Evolutionary conservation across 2,797 vertebrate species (phyloP).

Genomic region (Mastacembelus armatus): DNA sequence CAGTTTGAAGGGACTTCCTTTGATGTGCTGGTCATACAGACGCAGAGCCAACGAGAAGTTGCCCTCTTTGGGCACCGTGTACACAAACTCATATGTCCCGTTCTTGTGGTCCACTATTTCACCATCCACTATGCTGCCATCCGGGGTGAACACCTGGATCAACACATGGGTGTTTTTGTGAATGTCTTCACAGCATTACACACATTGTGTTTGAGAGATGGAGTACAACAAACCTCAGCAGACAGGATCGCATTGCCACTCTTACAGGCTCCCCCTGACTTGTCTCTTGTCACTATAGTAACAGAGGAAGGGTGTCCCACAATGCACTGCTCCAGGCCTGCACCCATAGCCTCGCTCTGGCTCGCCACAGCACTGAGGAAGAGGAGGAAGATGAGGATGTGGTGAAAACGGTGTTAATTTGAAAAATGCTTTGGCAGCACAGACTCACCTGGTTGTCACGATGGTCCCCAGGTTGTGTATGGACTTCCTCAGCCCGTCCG

Average conservation of each 20-base stretch:
- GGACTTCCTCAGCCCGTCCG: slow-evolving; percentile 94
- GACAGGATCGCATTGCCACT: slow-evolving; percentile 94
- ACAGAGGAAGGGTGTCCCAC: slow-evolving; percentile 94
- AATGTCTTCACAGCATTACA: background rate
- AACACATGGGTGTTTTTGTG: background rate
- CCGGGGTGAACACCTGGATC: slow-evolving; percentile 89
- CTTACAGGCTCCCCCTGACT: slow-evolving; percentile 96
- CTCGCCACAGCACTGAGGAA: slow-evolving; percentile 91
- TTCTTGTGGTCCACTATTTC: slow-evolving; percentile 98
- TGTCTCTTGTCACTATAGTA: slow-evolving; percentile 96
- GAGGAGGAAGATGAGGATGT: rapidly evolving
- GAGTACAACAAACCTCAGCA: slow-evolving; percentile 81
- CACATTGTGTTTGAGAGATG: background rate
- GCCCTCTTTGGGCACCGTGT: slow-evolving; percentile 94
- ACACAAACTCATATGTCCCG: slow-evolving; percentile 96
- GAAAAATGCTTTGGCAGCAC: rapidly evolving
- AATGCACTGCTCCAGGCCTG: slow-evolving; percentile 93
- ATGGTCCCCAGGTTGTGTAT: slow-evolving; percentile 97
- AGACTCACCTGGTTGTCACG: slow-evolving; percentile 87
- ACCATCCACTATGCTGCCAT: slow-evolving; percentile 93
- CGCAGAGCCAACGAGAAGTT: slow-evolving; percentile 93
- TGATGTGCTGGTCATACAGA: slow-evolving; percentile 97
- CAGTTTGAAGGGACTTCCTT: slow-evolving; percentile 95
- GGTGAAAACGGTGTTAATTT: background rate
- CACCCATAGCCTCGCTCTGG: slow-evolving; percentile 94